These are phyloP conservation scores for Aulostomus chinensis DNA, from an alignment of 2,797 vertebrate genomes.

Conservation along the genomic window DNA sequence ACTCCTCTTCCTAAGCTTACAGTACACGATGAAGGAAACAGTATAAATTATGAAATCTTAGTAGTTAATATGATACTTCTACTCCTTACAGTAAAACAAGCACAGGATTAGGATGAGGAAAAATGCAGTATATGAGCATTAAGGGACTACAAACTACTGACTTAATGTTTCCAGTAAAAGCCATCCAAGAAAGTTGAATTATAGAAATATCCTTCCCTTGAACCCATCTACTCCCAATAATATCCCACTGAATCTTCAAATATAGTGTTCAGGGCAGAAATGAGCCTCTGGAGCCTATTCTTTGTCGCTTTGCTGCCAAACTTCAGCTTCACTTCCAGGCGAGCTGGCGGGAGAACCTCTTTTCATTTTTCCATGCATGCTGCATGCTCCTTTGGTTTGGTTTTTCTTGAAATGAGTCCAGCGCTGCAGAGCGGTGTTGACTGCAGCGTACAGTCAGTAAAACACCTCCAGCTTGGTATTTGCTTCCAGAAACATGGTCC, in stretches of 20 bases:
- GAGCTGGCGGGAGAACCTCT: constrained; percentile 45
- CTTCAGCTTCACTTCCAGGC: constrained; percentile 42
- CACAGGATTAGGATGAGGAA: constrained; percentile 3
- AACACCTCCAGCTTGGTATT: constrained; percentile 47
- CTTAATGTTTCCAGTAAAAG: constrained; percentile 43
- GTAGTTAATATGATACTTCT: constrained; percentile 1
- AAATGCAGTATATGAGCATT: constrained; percentile 14
- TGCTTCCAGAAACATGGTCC: constrained; percentile 61
- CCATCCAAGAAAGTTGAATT: constrained; percentile 11
- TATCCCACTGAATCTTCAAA: constrained; percentile 35
- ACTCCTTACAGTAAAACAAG: constrained; percentile 22
- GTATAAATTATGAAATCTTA: constrained; percentile 20
- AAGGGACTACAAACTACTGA: constrained; percentile 3
- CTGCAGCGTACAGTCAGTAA: constrained; percentile 33
- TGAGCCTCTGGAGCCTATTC: constrained; percentile 41
- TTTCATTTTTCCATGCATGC: constrained; percentile 63
- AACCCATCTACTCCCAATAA: constrained; percentile 30
- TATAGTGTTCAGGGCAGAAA: constrained; percentile 36
- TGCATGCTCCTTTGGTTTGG: constrained; percentile 46
- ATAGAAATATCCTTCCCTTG: constrained; percentile 34
- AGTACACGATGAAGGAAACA: constrained; percentile 2
- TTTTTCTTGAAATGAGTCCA: constrained; percentile 56
- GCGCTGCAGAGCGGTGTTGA: constrained; percentile 26
- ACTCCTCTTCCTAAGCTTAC: background rate
- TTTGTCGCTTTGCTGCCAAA: constrained; percentile 52